Base-by-base conservation (phyloP, 2,888 invertebrate genomes). In the Heliconius charithonia region DNA sequence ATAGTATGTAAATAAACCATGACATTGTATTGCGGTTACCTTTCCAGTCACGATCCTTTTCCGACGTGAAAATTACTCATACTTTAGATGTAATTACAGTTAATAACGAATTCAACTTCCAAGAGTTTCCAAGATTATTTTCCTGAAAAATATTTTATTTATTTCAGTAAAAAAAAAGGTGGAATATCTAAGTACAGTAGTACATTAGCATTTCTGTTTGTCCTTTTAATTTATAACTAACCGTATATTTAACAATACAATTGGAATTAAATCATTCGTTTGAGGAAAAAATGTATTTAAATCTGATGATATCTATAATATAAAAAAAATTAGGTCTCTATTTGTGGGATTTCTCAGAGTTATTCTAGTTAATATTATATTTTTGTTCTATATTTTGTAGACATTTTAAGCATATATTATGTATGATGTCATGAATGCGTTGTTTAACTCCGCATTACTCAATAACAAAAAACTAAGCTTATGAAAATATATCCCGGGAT, bases 21-120 rank as follows among this genome's bases (percentile, higher is more conserved):
- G 22, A 59, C 22, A 59, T 59, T n/a, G n/a, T n/a, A n/a, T 51
- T 51, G 51, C 51, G n/a, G n/a, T 59, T n/a, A n/a, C 4, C 22
- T n/a, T 59, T 59, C 59, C 59, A 59, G 59, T 59, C 59, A 59
- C 59, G 59, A 59, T n/a, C 22, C n/a, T 59, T 59, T 59, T 59
- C n/a, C 56, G 59, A 59, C 59, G 10, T 59, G 59, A 59, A 59
- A 59, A 59, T 59, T 59, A n/a, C 4, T 12, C 59, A 0, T 10
- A 59, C 59, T 59, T 59, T 59, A 59, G n/a, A 59, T n/a, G 12
- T 59, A 59, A 59, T 59, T 59, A 59, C 59, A 59, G n/a, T 22
- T 59, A 59, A 59, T 59, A 59, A n/a, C 4, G n/a, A 59, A 59
- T 59, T 59, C 59, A 10, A n/a, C 59, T 59, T n/a, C 29, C 29